These are phyloP conservation scores for Ciconia nigra DNA, from an alignment of 2,797 vertebrate genomes.

Conservation along the genomic window DNA sequence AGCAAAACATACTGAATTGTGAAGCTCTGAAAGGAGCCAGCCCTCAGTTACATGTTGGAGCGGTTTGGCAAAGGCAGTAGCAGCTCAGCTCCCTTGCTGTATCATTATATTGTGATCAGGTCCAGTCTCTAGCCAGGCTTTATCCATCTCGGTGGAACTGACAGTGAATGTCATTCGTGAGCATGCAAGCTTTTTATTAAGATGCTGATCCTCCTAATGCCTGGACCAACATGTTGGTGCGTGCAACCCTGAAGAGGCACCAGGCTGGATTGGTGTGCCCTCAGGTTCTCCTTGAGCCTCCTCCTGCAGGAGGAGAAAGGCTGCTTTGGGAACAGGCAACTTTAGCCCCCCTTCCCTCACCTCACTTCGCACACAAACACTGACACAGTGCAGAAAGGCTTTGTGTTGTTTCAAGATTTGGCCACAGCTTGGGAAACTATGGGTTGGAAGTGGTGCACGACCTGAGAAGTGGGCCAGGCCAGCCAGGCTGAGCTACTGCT, in stretches of 20 bases:
- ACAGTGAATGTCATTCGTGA: neutral
- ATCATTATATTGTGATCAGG: neutral
- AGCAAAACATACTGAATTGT: neutral
- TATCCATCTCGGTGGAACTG: neutral
- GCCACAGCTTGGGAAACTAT: rapidly evolving
- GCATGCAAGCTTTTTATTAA: neutral
- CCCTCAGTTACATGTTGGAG: neutral
- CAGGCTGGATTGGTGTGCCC: neutral
- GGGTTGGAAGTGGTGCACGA: rapidly evolving
- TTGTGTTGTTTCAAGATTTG: neutral
- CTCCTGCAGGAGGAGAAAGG: rapidly evolving
- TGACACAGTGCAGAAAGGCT: neutral
- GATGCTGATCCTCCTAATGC: neutral
- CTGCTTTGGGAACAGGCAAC: neutral
- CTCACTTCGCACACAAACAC: rapidly evolving
- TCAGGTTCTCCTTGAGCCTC: neutral
- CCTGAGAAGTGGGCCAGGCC: neutral
- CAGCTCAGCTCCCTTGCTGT: neutral
- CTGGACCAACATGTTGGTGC: rapidly evolving
- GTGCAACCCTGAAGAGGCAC: neutral
- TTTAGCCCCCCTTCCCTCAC: neutral
- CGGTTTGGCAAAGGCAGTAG: neutral
- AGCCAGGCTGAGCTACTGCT: neutral
- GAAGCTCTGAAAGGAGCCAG: neutral
- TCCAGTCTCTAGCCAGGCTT: neutral